phyloP scores from a whole-genome alignment of 2,888 invertebrate species.

The Neoascia interrupta region DNA sequence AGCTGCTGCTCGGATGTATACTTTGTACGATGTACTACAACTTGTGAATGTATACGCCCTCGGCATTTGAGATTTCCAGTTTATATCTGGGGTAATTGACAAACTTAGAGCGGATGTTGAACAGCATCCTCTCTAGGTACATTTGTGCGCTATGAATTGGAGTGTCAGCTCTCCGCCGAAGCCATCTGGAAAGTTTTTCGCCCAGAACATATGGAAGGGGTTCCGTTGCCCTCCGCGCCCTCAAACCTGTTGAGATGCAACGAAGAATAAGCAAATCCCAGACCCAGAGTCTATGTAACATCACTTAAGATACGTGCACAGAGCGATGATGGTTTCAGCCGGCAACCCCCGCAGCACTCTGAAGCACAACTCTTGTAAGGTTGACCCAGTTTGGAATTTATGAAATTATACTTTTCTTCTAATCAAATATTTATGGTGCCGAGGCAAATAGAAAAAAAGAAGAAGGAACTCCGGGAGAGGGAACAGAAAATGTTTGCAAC shows the following conservation, averaged over 20 bases:
- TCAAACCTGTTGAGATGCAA: slow-evolving; percentile 55
- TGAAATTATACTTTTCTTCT: slow-evolving; percentile 65
- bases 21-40: not conserved
- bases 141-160: slow-evolving; percentile 5
- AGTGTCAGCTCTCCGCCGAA: not conserved
- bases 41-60: not conserved
- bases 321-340: not conserved
- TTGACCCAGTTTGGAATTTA: slow-evolving; percentile 64
- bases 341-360: slow-evolving; percentile 17
- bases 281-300: slow-evolving; percentile 34
- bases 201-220: slow-evolving; percentile 28
- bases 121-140: slow-evolving; percentile 2
- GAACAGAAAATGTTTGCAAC: slow-evolving; percentile 52
- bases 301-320: slow-evolving; percentile 36
- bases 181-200: not conserved
- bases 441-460: slow-evolving; percentile 12
- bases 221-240: not conserved
- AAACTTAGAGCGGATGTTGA: slow-evolving; percentile 41
- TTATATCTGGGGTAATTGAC: slow-evolving; percentile 61
- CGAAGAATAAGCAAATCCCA: slow-evolving; percentile 38
- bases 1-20: not conserved
- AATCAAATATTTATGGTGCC: slow-evolving; percentile 67
- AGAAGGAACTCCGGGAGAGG: not conserved
- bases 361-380: slow-evolving; percentile 39
- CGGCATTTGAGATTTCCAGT: not conserved